Evolutionary conservation across 1,140 invertebrate species (phyloP).

Genomic region (Bombus difficillimus): DNA sequence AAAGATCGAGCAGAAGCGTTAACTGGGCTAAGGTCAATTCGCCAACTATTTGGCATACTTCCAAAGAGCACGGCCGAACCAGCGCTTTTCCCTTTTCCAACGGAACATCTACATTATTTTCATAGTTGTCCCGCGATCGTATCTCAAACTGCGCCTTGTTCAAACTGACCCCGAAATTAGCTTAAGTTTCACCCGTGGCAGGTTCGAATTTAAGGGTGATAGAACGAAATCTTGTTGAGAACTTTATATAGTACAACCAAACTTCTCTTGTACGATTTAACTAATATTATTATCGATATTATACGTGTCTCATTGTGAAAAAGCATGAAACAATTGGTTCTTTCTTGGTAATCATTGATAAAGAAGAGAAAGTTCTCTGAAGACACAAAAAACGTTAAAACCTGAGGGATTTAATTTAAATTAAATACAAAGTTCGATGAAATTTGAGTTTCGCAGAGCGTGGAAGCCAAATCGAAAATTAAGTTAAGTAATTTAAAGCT

Average conservation of each 20-base stretch:
- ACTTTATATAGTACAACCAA: neutral
- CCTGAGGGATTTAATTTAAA: neutral
- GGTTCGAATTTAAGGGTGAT: neutral
- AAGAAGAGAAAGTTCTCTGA: neutral
- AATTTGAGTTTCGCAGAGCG: neutral
- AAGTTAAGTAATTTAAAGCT: neutral
- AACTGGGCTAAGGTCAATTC: conserved; percentile 72
- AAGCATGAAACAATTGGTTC: too few relatives aligned
- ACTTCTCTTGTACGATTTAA: neutral
- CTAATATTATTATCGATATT: neutral
- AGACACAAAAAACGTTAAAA: neutral
- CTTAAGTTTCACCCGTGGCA: neutral
- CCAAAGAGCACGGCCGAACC: conserved; percentile 49
- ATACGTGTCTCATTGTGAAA: neutral
- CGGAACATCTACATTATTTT: conserved; percentile 29
- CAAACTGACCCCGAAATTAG: neutral
- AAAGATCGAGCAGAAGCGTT: conserved; percentile 56
- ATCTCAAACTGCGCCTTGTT: neutral
- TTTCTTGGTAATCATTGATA: too few relatives aligned
- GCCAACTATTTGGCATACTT: conserved; percentile 68
- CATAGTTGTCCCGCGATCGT: conserved; percentile 25
- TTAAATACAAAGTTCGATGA: neutral
- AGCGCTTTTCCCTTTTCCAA: conserved; percentile 27
- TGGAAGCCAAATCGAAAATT: neutral
- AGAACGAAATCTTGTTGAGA: neutral